Evolutionary conservation across 2,888 invertebrate species (phyloP).

Genomic region (Drosophila cognata): DNA sequence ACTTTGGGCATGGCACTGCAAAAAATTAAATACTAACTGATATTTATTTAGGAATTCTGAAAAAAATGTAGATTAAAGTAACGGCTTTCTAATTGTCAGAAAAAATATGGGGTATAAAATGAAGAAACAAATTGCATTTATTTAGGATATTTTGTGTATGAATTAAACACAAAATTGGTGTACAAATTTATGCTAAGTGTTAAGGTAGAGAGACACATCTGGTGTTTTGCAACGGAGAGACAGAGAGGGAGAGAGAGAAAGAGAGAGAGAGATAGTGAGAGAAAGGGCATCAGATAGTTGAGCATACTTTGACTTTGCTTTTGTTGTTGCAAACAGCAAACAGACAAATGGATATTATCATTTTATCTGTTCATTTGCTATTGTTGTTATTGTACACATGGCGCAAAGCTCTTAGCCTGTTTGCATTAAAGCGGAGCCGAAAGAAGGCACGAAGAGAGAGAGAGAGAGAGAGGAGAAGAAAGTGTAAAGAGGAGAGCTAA

Average conservation of each 20-base stretch:
- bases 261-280: not conserved
- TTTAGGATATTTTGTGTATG: not conserved
- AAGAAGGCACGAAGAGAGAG: not conserved
- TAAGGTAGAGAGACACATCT: not conserved
- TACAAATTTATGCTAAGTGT: not conserved
- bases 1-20: not conserved
- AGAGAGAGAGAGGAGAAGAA: not conserved
- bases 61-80: not conserved
- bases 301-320: slow-evolving; percentile 6
- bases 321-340: slow-evolving; percentile 52
- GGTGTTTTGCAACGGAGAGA: not conserved
- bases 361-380: slow-evolving; percentile 69
- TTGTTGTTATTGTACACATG: slow-evolving; percentile 61
- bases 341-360: slow-evolving; percentile 77
- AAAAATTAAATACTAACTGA: not conserved
- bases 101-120: not conserved
- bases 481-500: not conserved
- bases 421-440: slow-evolving; percentile 47
- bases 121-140: not conserved
- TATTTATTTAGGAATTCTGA: not conserved
- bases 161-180: not conserved
- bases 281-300: not conserved
- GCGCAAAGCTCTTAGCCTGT: slow-evolving; percentile 67
- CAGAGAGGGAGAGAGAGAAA: rapidly evolving
- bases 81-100: not conserved